Percentiles rank a stretch among this genome's conserved stretches.
Conservation (phyloP, 1,140 invertebrate genomes). For the Dryas iulia region DNA sequence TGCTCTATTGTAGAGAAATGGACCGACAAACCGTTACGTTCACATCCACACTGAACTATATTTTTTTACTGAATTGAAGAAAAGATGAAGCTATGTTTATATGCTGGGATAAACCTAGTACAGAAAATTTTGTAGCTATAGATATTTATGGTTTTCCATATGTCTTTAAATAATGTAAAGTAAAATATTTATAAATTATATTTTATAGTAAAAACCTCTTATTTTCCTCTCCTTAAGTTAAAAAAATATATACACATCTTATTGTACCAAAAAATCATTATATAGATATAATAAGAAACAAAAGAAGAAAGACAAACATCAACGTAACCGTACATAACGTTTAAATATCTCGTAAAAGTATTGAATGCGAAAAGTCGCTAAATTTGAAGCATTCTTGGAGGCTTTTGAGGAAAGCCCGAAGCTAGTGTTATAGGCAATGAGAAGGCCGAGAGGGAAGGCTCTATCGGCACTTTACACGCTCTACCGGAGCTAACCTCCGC, state of each 20-base stretch:
- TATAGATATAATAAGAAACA: too few species aligned
- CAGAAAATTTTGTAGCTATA: too few species aligned
- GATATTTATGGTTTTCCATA: too few species aligned
- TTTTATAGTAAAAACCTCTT: too few species aligned
- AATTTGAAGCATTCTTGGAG: constrained; percentile 73
- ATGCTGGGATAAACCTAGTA: too few species aligned
- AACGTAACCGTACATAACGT: constrained; percentile 37
- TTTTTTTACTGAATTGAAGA: constrained; percentile 30
- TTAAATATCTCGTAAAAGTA: constrained; percentile 73
- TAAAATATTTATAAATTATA: too few species aligned
- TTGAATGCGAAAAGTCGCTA: constrained; percentile 76
- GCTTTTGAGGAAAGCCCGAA: constrained; percentile 75
- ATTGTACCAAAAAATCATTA: too few species aligned
- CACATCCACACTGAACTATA: constrained; percentile 45
- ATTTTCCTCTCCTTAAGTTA: too few species aligned
- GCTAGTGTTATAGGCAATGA: constrained; percentile 76
- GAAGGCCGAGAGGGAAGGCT: constrained; percentile 65
- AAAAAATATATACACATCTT: too few species aligned
- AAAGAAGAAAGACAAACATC: too few species aligned
- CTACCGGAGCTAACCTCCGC: constrained; percentile 75
- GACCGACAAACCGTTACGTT: constrained; percentile 34
- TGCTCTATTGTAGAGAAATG: constrained; percentile 39
- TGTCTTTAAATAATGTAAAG: too few species aligned
- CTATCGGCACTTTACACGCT: constrained; percentile 79
- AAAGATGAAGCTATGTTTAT: not conserved